These are phyloP conservation scores for Xiphydria camelus DNA, from an alignment of 2,888 invertebrate genomes.

Conservation along the genomic window DNA sequence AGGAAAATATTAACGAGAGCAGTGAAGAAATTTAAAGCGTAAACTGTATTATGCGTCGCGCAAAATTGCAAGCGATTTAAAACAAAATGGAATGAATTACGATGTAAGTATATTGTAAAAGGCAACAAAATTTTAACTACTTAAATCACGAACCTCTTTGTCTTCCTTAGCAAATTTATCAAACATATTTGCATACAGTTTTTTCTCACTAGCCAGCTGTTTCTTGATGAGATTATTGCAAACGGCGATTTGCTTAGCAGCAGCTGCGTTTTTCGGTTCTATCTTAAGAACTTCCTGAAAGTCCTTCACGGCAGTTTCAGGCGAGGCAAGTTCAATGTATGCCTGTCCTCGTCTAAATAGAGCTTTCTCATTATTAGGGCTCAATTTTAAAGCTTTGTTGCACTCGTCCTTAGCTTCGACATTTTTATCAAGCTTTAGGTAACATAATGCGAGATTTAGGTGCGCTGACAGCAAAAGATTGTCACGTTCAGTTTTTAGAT, in stretches of 20 bases:
- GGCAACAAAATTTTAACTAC: no score
- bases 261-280: conserved; percentile 89
- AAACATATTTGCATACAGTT: conserved; percentile 93
- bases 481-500: conserved; percentile 59
- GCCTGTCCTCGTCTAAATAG: conserved; percentile 88
- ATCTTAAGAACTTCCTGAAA: conserved; percentile 76
- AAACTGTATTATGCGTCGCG: no score
- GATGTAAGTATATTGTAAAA: conserved; percentile 9
- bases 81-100: not conserved
- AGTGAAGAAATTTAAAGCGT: no score
- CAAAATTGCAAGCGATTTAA: not conserved
- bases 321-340: conserved; percentile 73
- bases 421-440: conserved; percentile 75
- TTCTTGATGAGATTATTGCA: conserved; percentile 77
- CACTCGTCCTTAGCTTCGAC: conserved; percentile 76
- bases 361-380: conserved; percentile 83
- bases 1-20: no score
- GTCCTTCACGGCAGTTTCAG: conserved; percentile 74
- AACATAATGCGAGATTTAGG: conserved; percentile 81
- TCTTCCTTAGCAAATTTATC: conserved; percentile 85
- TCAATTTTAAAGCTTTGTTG: conserved; percentile 74
- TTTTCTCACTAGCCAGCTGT: conserved; percentile 79
- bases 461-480: conserved; percentile 71
- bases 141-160: conserved; percentile 63
- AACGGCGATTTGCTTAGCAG: conserved; percentile 72